phyloP scores from a whole-genome alignment of 2,797 vertebrate species.

The Glossophaga mutica region DNA sequence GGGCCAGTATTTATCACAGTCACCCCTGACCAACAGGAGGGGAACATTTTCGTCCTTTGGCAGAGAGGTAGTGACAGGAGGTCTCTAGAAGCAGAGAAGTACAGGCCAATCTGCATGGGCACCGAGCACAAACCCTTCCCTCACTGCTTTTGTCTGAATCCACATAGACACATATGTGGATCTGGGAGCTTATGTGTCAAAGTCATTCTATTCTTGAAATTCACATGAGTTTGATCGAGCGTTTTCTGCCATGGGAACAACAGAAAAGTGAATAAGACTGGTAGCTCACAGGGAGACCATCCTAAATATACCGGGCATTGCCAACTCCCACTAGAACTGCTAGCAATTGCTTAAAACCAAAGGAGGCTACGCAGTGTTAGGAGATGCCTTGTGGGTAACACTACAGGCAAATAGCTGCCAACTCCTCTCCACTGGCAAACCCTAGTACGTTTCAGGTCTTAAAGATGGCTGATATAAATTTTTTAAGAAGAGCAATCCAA shows the following conservation, averaged over 20 bases:
- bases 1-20: not conserved
- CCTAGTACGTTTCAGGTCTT: not conserved
- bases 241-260: not conserved
- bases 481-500: not conserved
- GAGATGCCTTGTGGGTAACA: not conserved
- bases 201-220: not conserved
- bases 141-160: not conserved
- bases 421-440: not conserved
- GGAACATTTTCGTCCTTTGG: not conserved
- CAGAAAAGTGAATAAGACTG: not conserved
- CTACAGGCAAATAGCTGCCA: not conserved
- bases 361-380: not conserved
- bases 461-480: not conserved
- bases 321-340: not conserved
- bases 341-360: not conserved
- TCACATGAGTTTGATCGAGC: not conserved
- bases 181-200: not conserved
- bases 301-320: not conserved
- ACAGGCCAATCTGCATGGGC: not conserved
- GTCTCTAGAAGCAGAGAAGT: not conserved
- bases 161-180: not conserved
- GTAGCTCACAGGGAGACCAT: not conserved
- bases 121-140: not conserved
- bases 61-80: not conserved
- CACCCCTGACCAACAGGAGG: not conserved